These are phyloP conservation scores for Ophiodon elongatus DNA, from an alignment of 2,113 vertebrate genomes.

Conservation along the genomic window DNA sequence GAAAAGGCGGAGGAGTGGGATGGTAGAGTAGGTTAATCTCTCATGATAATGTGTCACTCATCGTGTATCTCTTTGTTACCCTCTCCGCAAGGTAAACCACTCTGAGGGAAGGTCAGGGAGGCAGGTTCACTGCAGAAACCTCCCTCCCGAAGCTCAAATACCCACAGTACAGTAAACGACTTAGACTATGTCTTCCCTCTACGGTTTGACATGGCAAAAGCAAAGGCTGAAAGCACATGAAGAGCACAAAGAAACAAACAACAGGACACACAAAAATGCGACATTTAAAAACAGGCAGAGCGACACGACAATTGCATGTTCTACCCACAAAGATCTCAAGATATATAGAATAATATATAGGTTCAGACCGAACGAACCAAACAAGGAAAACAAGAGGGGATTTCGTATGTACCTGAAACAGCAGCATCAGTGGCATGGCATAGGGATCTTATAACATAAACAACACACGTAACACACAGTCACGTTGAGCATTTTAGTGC, in stretches of 20 bases:
- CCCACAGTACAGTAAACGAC: constrained; percentile 42
- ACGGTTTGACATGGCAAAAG: constrained; percentile 51
- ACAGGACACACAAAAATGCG: constrained; percentile 60
- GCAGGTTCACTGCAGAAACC: constrained; percentile 29
- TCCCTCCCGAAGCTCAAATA: constrained; percentile 44
- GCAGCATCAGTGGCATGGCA: constrained; percentile 81
- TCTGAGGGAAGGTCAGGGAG: constrained; percentile 28
- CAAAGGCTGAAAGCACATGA: constrained; percentile 50
- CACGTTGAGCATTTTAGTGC: constrained; percentile 80
- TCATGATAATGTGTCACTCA: constrained; percentile 32
- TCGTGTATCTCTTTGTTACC: constrained; percentile 28
- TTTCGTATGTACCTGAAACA: constrained; percentile 75
- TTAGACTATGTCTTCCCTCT: constrained; percentile 43
- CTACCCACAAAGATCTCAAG: constrained; percentile 74
- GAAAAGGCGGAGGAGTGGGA: constrained; percentile 42
- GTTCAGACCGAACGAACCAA: constrained; percentile 71
- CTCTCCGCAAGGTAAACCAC: constrained; percentile 48
- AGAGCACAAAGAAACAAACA: constrained; percentile 67
- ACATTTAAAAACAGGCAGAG: constrained; percentile 75
- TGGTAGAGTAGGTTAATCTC: constrained; percentile 31
- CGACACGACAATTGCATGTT: constrained; percentile 73
- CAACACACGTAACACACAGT: constrained; percentile 79
- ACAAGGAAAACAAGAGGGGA: constrained; percentile 65
- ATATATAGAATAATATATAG: constrained; percentile 76
- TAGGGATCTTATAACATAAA: constrained; percentile 74